Conservation (phyloP, 2,113 vertebrate species). For the Turdus rufiventris region DNA sequence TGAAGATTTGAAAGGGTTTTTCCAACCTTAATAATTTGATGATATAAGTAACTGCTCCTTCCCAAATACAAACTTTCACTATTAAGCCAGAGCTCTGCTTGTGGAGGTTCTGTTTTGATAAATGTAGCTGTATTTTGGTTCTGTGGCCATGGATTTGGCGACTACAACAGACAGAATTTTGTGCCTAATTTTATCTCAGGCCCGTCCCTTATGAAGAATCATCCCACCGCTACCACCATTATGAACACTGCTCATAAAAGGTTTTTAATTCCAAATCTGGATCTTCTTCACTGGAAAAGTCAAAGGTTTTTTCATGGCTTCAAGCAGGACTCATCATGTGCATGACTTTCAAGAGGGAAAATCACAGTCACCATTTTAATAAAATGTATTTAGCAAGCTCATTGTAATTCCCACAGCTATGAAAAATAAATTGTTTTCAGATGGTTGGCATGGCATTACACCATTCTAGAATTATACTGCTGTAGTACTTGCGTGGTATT, state of each 20-base stretch:
- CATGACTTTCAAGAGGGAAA: neutral
- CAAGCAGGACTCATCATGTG: rapidly evolving
- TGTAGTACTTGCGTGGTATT: neutral
- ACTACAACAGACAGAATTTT: neutral
- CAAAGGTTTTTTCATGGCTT: neutral
- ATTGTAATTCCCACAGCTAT: neutral
- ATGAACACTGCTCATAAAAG: neutral
- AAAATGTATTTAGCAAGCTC: rapidly evolving
- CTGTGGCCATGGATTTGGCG: neutral
- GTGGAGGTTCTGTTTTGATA: neutral
- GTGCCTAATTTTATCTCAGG: neutral
- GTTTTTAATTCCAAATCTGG: neutral
- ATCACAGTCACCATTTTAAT: neutral
- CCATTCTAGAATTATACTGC: rapidly evolving
- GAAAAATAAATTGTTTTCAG: neutral
- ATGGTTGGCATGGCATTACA: neutral
- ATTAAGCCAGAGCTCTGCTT: neutral
- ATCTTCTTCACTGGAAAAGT: neutral
- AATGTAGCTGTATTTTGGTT: neutral
- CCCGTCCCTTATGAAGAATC: neutral
- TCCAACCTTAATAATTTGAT: neutral
- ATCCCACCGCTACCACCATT: rapidly evolving
- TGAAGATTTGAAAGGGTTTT: neutral
- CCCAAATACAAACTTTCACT: neutral
- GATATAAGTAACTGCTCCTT: neutral